Base-by-base conservation (phyloP, 2,797 vertebrate genomes). In the Dipus sagitta region DNA sequence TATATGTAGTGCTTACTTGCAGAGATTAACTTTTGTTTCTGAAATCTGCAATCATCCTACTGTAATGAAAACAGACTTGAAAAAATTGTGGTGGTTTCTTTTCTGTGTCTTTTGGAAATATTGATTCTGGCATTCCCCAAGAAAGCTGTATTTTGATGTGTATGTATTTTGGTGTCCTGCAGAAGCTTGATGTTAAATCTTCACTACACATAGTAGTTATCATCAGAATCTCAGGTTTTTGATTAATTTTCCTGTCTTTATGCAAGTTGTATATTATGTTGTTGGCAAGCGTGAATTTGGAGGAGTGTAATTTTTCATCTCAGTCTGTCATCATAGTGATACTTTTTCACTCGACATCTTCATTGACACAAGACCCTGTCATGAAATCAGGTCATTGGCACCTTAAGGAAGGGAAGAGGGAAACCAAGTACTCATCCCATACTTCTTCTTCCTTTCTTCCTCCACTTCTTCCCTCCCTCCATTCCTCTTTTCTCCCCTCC, bases 101-200 rank as follows among this genome's bases (percentile, higher is more conserved):
- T 70, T 30, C 60, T 96, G 3, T 77, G 54, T 74, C 83, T 91
- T 94, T 87, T 91, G 52, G 77, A 95, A 95, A 93, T 86, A 8
- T 26, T 96, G 83, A 8, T 92, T 78, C 52, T 94, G 94, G 90
- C 8, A 54, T 86, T 32, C 47, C 74, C 9, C 60, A n/a, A 80
- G 78, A 86, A 79, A 42, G 21, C 52, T 88, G 76, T 47, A 47
- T 47, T 47, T 47, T 47, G 47, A 47, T 47, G 81, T 90, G 21
- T 8, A 88, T 91, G 23, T 85, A 79, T 92, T 78, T 14, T 60
- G 86, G 52, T 92, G 67, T 58, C 72, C n/a, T 93, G n/a, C n/a
- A 93, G 58, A 93, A 76, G 17, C 14, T 67, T 92, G 62, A 86
- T 79, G 65, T 30, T 60, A 88, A 89, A 78, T 92, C 64, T 86